Percentiles rank a stretch among this genome's conserved stretches.
Evolutionary conservation across 2,797 vertebrate genomes (phyloP).

Genomic region (Notolepis coatsorum): DNA sequence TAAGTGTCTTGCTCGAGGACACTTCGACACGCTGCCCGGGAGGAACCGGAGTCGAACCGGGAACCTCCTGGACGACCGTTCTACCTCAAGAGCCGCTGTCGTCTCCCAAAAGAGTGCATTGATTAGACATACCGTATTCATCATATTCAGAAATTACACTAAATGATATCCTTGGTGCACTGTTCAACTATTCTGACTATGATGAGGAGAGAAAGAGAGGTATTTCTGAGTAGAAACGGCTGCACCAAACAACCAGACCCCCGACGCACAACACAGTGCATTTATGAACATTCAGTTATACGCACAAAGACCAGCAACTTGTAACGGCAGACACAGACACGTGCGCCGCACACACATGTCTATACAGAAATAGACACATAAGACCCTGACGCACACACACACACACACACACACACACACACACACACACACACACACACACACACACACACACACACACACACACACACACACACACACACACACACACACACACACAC

Average conservation of each 20-base stretch:
- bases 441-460: slow-evolving; percentile 18
- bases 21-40: too few species aligned
- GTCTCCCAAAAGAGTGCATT: too few species aligned
- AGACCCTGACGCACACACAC: background rate
- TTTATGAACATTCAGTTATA: slow-evolving; percentile 10
- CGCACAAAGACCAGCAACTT: background rate
- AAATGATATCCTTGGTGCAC: too few species aligned
- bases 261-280: slow-evolving; percentile 12
- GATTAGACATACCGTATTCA: too few species aligned
- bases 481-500: slow-evolving; percentile 53
- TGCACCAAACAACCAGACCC: background rate
- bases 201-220: slow-evolving; percentile 37
- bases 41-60: too few species aligned
- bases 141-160: too few species aligned
- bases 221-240: slow-evolving; percentile 8
- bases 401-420: slow-evolving; percentile 3
- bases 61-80: too few species aligned
- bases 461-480: slow-evolving; percentile 42
- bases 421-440: slow-evolving; percentile 10
- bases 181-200: too few species aligned
- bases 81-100: too few species aligned
- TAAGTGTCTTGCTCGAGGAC: too few species aligned
- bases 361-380: background rate
- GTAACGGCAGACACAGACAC: background rate
- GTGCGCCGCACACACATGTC: background rate